Conservation (phyloP, 2,888 invertebrate species). For the Parnassius smintheus region DNA sequence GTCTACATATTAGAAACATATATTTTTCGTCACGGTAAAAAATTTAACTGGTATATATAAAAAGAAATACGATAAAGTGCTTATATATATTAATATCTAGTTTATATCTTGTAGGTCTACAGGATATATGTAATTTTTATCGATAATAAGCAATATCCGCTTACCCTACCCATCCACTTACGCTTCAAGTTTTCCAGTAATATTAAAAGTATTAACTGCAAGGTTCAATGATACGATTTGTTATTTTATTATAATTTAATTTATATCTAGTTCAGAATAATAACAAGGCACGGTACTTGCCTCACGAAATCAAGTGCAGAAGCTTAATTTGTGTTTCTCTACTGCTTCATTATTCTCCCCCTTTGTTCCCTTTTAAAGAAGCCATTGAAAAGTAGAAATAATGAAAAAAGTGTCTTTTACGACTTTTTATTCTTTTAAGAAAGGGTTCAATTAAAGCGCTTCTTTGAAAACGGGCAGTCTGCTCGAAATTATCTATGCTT, state of each 20-base stretch:
- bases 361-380: constrained; percentile 25
- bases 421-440: constrained; percentile 38
- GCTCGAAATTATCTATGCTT: background rate
- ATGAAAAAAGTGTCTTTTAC: constrained; percentile 27
- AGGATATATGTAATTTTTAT: no score
- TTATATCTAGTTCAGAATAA: background rate
- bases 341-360: constrained; percentile 25
- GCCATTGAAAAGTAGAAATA: constrained; percentile 24
- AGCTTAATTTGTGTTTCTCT: constrained; percentile 20
- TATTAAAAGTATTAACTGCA: no score
- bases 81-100: no score
- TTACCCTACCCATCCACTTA: no score
- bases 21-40: no score
- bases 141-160: no score
- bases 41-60: no score
- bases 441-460: constrained; percentile 45
- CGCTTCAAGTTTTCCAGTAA: no score
- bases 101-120: no score
- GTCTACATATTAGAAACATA: no score
- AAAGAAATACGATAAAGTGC: no score
- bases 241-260: background rate
- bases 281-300: constrained; percentile 9
- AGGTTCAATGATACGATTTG: no score
- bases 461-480: constrained; percentile 42
- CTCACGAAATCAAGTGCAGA: constrained; percentile 21